These are phyloP conservation scores for Neoscelio sp. DNA, from an alignment of 2,888 invertebrate genomes.

Conservation along the genomic window DNA sequence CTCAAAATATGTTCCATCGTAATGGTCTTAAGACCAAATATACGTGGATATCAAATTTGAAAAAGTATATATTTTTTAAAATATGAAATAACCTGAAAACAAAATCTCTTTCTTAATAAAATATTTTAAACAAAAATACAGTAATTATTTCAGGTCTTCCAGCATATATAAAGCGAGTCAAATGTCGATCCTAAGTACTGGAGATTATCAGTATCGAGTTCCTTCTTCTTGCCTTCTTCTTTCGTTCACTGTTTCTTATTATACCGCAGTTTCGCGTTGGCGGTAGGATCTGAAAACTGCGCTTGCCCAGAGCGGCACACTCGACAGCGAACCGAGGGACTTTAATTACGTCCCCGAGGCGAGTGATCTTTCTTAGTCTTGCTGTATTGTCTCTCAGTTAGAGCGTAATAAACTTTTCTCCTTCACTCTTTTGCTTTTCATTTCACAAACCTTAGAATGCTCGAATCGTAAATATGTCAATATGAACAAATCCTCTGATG, in stretches of 20 bases:
- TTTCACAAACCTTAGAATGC: constrained; percentile 23
- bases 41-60: too few species aligned
- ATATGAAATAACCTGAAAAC: too few species aligned
- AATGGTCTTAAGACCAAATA: too few species aligned
- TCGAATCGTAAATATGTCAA: background rate
- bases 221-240: constrained; percentile 56
- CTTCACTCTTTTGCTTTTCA: constrained; percentile 42
- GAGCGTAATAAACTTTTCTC: constrained; percentile 60
- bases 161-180: constrained; percentile 31
- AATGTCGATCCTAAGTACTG: constrained; percentile 46
- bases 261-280: constrained; percentile 62
- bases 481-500: background rate
- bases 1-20: too few species aligned
- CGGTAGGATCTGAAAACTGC: constrained; percentile 65
- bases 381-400: constrained; percentile 65
- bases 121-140: background rate
- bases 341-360: constrained; percentile 68
- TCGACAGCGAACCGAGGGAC: constrained; percentile 60
- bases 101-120: too few species aligned
- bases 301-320: constrained; percentile 54
- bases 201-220: constrained; percentile 57
- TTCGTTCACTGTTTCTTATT: constrained; percentile 58
- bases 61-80: too few species aligned
- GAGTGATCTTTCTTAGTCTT: constrained; percentile 65
- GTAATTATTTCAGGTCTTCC: too few species aligned